Base-by-base conservation (phyloP, 2,797 vertebrate genomes). In the Cynopterus sphinx region DNA sequence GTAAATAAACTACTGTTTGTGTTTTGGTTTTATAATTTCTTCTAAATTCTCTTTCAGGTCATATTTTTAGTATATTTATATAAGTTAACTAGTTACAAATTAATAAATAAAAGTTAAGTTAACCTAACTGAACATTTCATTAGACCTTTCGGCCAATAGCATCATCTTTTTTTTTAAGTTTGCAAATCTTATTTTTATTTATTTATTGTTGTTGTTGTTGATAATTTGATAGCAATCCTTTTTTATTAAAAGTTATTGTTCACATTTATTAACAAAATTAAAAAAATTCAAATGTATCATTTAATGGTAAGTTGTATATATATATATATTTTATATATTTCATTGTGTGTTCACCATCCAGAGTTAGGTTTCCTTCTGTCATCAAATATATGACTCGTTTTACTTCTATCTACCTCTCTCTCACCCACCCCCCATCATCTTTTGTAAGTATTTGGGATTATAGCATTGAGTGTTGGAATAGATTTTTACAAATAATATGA, bases 101-200 rank as follows among this genome's bases (percentile, higher is more conserved):
- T 83, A 86, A 95, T 90, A 85, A 63, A 57, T 51, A 59, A 10
- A 84, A 85, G 81, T 79, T 43, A 87, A 96, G 53, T 53, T 78
- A 77, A 43, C 31, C 33, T 63, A 68, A 57, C 9, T 39, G 33
- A 78, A 79, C 71, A 90, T 36, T 78, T 77, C 74, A 55, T 70
- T 91, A 77, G 49, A 43, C n/a, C 31, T 33, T 68, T 61, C 87
- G 51, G 11, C 49, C 53, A 94, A 46, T 19, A 84, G 5, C 12
- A 77, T 93, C 16, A 93, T 71, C 33, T 59, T 91, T 94, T 63
- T 49, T 49, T 49, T 15, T 49, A 49, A 49, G 46, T 49, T 49
- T 49, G 46, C 46, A 49, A 49, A 49, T 49, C 46, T 49, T 49
- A 49, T 49, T 49, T 49, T 49, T 49, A 49, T 49, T 49, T 33